Base-by-base conservation (phyloP, 2,113 vertebrate genomes). In the Apus apus region DNA sequence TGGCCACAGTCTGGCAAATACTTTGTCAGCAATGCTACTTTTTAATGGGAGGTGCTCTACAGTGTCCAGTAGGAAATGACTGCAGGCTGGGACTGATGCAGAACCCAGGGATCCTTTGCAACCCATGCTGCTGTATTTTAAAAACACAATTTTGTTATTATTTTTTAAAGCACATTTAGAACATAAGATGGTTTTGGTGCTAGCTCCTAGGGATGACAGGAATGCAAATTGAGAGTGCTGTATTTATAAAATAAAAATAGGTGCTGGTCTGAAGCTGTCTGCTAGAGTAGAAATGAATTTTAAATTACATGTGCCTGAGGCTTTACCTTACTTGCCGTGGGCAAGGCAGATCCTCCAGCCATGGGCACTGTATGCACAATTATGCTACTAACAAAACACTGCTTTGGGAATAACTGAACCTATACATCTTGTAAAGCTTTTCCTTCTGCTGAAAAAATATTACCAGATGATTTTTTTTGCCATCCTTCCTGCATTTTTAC, bases 271-370 rank as follows among this genome's bases (percentile, higher is more conserved):
- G 94, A 93, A 97, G 86, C 93, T 85, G 85, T 86, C 68, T 91
- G 91, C 94, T 86, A 13, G 51, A 93, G 88, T 91, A 90, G 84
- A 97, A 96, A 95, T 97, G 96, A 96, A 97, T 97, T 95, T 95
- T 96, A 97, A 97, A 97, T 97, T 93, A 68, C 73, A 36, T 91
- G 75, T 94, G 93, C 97, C 93, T 88, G 68, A 96, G 94, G 87
- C 93, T 96, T 97, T 95, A 96, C 84, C 90, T 95, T 93, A 90
- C 92, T 97, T 97, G 96, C 97, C 61, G 66, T 96, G 91, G 93
- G 97, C 94, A 95, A 97, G 96, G 90, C 94, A 97, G 85, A 93
- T 92, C 60, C 84, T 95, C 91, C 40, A 78, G 77, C 94, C 88
- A 81, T 81, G 94, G 46, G 89, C 94, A 64, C 54, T 95, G 74